These are phyloP conservation scores for Setophaga petechia DNA, from an alignment of 2,113 vertebrate genomes.

Conservation along the genomic window DNA sequence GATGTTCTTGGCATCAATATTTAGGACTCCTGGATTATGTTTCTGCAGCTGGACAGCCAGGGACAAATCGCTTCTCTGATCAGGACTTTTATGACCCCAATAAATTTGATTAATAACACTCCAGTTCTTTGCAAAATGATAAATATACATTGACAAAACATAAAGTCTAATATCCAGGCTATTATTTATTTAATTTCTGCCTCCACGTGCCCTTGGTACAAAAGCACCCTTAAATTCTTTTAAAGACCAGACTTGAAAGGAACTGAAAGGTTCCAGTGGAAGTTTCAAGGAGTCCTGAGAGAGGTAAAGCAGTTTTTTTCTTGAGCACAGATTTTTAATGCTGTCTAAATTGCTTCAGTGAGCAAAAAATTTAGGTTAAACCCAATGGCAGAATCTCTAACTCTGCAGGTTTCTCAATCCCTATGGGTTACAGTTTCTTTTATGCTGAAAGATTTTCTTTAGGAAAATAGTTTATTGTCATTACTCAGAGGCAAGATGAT, in stretches of 20 bases:
- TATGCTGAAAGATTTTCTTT: not conserved
- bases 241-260: not conserved
- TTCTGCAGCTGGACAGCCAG: not conserved
- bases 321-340: not conserved
- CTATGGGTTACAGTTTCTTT: not conserved
- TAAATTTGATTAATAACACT: conserved; percentile 3
- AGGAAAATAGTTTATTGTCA: not conserved
- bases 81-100: not conserved
- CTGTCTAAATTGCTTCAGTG: not conserved
- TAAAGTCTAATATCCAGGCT: not conserved
- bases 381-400: not conserved
- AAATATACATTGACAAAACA: not conserved
- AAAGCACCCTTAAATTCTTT: not conserved
- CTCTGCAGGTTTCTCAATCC: not conserved
- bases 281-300: not conserved
- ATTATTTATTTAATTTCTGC: not conserved
- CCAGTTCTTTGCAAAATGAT: not conserved
- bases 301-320: not conserved
- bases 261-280: not conserved
- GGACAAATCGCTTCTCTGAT: not conserved
- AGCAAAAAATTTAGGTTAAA: not conserved
- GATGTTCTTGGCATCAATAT: not conserved
- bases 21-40: not conserved
- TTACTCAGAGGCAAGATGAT: not conserved
- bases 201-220: not conserved